Evolutionary conservation across 1,140 invertebrate species (phyloP), one percentile per base, ranked within the genome.

Genomic region (Nylanderia fulva): DNA sequence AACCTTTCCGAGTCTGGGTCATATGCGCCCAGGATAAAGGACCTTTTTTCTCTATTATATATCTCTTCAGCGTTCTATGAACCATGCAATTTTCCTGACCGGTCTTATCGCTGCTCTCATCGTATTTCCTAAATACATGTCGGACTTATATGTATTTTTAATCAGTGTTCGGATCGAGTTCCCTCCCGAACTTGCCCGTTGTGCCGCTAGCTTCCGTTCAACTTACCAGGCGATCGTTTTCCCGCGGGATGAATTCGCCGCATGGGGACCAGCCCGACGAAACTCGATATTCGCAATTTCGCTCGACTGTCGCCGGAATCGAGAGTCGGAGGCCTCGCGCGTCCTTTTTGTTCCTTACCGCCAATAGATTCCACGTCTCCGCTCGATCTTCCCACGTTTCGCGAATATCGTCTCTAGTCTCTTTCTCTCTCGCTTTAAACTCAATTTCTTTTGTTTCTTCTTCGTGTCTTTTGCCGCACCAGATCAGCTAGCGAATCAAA

Each of bases 61-160:
- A 68, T 48, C 45, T 54, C 29, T 27, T 29, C 18, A 6, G 11
- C 18, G 24, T 77, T 45, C 24, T 27, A 0, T 60, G 74, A 52
- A 36, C 11, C 74, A 24, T 1, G 29, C 56, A 75, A 75, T 54
- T 56, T 85, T 63, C 58, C 82, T 86, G 63, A 63, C 33, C 80
- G 71, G 21, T 48, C 86, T 90, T 86, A 87, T 87, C 86, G 68
- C 42, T 39, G 18, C 21, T 72, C 48, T 58, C 83, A 82, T 88
- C 86, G 66, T 89, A 90, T 87, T 89, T 83, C 74, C 88, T 89
- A 90, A 91, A 91, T 84, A 86, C 83, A 79, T 48, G 18, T 4
- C 85, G 63, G 48, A 72, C 74, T 85, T 85, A 89, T 88, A 92
- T 92, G 88, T 88, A 91, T 92, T 91, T 92, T 92, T 92, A 92